phyloP scores from a whole-genome alignment of 2,113 vertebrate genomes.

The Gulo gulo region DNA sequence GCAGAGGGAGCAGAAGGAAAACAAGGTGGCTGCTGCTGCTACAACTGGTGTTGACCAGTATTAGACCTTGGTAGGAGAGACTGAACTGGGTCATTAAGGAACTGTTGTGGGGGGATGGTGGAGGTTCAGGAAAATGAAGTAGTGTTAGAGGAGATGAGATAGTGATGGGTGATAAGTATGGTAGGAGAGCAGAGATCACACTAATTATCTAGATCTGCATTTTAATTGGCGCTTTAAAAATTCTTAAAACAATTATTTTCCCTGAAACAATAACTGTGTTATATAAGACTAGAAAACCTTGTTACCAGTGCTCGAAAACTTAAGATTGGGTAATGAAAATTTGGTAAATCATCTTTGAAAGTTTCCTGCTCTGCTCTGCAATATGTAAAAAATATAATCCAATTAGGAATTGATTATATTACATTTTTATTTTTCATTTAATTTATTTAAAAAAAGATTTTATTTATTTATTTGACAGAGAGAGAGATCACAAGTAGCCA shows the following conservation, averaged over 20 bases:
- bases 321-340: conserved; percentile 28
- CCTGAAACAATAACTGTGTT: conserved; percentile 20
- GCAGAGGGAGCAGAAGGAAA: neutral
- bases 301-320: neutral
- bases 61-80: neutral
- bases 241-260: neutral
- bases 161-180: neutral
- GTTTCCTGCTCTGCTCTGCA: neutral
- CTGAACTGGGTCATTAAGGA: neutral
- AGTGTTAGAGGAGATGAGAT: neutral
- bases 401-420: conserved; percentile 47
- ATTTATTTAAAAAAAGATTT: too few species aligned
- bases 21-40: neutral
- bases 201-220: neutral
- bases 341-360: conserved; percentile 15
- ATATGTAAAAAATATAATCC: neutral
- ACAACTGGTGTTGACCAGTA: neutral
- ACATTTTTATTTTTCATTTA: neutral
- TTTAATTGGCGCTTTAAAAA: conserved; percentile 12
- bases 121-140: neutral
- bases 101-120: too few species aligned
- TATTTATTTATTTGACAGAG: too few species aligned
- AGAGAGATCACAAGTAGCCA: too few species aligned
- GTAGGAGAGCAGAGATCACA: neutral
- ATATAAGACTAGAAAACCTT: neutral